Conservation (phyloP, 2,113 vertebrate species). For the Cololabis saira region DNA sequence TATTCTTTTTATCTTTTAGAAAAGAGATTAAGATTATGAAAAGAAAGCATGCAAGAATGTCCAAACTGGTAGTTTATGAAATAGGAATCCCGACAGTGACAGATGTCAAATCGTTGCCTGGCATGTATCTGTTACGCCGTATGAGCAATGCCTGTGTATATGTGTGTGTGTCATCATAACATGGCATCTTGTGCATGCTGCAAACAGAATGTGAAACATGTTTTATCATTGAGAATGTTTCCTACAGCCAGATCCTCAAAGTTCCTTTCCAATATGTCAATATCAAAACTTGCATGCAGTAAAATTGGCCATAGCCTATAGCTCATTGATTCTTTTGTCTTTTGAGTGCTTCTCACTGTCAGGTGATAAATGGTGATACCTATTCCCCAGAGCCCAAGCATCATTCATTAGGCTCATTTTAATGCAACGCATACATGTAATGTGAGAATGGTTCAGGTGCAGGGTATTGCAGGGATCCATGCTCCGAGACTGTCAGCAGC, state of each 20-base stretch:
- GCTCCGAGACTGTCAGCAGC: constrained; percentile 62
- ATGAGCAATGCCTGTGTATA: no score
- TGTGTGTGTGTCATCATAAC: no score
- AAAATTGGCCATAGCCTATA: no score
- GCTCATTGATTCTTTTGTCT: not conserved
- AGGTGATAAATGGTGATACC: constrained; percentile 1
- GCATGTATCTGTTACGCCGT: no score
- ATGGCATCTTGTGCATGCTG: no score
- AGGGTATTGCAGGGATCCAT: constrained; percentile 39
- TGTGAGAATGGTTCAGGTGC: constrained; percentile 72
- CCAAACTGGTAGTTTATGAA: not conserved
- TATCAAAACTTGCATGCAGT: not conserved
- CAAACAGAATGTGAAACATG: no score
- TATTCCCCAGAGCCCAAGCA: not conserved
- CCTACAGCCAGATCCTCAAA: no score
- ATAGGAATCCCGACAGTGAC: not conserved
- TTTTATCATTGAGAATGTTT: no score
- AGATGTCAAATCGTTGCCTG: constrained; percentile 25
- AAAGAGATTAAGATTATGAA: constrained; percentile 7
- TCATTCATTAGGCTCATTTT: constrained; percentile 42
- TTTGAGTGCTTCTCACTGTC: not conserved
- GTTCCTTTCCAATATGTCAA: no score
- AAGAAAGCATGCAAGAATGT: not conserved
- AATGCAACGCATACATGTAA: constrained; percentile 48
- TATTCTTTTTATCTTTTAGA: no score